phyloP scores from a whole-genome alignment of 1,140 invertebrate species.

The Geopemphigus sp. region DNA sequence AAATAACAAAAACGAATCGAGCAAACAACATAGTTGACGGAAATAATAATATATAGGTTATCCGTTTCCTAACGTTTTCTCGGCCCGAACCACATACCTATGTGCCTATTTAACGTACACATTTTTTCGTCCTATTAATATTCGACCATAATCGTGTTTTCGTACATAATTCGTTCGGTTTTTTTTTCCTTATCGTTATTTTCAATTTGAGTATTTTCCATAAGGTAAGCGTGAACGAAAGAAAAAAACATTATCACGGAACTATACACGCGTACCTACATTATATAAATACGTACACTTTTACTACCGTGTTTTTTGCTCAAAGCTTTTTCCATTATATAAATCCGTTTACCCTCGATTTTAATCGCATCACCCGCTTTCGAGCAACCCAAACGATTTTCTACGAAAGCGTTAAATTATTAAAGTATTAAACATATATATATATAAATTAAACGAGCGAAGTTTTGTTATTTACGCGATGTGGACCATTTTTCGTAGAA shows the following conservation, averaged over 20 bases:
- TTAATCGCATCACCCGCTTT: not conserved
- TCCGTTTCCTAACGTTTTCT: no score
- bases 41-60: no score
- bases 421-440: not conserved
- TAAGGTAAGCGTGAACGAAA: not conserved
- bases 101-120: no score
- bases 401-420: not conserved
- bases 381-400: not conserved
- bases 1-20: no score
- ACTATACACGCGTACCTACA: not conserved
- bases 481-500: not conserved
- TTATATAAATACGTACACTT: not conserved
- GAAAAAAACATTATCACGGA: not conserved
- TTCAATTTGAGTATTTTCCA: no score
- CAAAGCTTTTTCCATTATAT: not conserved
- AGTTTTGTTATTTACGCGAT: not conserved
- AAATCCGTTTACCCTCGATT: not conserved
- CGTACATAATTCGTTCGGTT: no score
- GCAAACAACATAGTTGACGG: no score
- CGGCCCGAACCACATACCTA: no score
- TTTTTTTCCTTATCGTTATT: no score
- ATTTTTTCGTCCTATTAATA: no score
- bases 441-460: no score
- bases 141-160: no score
- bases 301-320: not conserved